Base-by-base conservation (phyloP, 2,888 invertebrate genomes). In the Homarus gammarus region DNA sequence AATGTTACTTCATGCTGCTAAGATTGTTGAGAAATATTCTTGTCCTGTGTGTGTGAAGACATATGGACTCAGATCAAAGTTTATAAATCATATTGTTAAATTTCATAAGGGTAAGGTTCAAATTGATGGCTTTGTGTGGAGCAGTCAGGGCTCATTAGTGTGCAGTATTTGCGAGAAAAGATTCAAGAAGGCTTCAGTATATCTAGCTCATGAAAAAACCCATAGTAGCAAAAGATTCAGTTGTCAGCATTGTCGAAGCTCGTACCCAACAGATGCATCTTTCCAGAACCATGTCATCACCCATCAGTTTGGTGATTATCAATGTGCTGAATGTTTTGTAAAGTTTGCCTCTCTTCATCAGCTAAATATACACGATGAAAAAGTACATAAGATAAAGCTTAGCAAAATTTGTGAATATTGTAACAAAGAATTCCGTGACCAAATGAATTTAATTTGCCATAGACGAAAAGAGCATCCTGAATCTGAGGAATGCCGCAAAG, bases 241-340 rank as follows among this genome's bases (percentile, higher is more conserved):
- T 56, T 89, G 89, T 61, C 89, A 49, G 15, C 49, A 81, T 44
- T 89, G 89, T 40, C 40, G 56, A n/a, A 81, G 40, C 68, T 85
- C 56, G 8, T 89, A 84, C 38, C 64, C 84, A n/a, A 72, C 78
- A 79, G 33, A 49, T 33, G 22, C 33, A 18, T 38, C 75, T 2
- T 49, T 89, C 81, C 81, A 85, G 64, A 79, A 85, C 68, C 89
- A 89, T 44, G n/a, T 89, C 10, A 51, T 89, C 10, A 85, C 89
- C n/a, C 89, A 89, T 72, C 84, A 84, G 44, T 89, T 84, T 89
- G 89, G 89, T 27, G 84, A 84, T 18, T 85, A 89, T 73, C 81
- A 75, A 22, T 89, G 89, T 75, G 36, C 31, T 49, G 84, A 84
- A 15, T 89, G 89, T 61, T 68, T 38, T 64, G 68, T 75, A 8